Percentiles rank a stretch among this genome's conserved stretches.
Conservation (phyloP, 2,888 invertebrate genomes). For the Calliphora vomitoria region DNA sequence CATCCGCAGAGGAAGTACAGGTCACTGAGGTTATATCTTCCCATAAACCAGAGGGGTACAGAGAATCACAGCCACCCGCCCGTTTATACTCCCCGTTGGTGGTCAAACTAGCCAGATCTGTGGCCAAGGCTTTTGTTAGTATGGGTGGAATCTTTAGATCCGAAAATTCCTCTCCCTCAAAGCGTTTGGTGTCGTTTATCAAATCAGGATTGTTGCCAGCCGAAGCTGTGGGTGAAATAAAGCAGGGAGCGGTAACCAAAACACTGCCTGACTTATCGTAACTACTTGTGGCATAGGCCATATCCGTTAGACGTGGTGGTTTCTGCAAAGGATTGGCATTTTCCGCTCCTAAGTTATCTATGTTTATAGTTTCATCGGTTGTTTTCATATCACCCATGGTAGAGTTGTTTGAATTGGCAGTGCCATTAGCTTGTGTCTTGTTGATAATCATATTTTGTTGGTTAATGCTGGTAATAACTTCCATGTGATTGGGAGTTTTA, state of each 20-base stretch:
- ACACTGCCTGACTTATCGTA: slow-evolving; percentile 89
- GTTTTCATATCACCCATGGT: slow-evolving; percentile 83
- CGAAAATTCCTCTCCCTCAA: slow-evolving; percentile 86
- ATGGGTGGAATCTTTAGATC: slow-evolving; percentile 81
- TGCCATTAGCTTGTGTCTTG: slow-evolving; percentile 84
- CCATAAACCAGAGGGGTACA: slow-evolving; percentile 93
- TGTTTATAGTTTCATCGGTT: slow-evolving; percentile 46
- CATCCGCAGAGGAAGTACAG: slow-evolving; percentile 81
- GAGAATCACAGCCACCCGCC: slow-evolving; percentile 89
- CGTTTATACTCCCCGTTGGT: slow-evolving; percentile 91
- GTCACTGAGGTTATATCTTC: slow-evolving; percentile 84
- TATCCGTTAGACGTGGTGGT: slow-evolving; percentile 89
- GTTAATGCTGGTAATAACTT: slow-evolving; percentile 89
- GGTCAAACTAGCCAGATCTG: slow-evolving; percentile 84
- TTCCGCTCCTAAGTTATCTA: slow-evolving; percentile 72
- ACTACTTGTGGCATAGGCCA: slow-evolving; percentile 89
- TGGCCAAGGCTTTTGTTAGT: slow-evolving; percentile 85
- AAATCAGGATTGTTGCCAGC: slow-evolving; percentile 93
- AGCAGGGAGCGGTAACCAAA: slow-evolving; percentile 88
- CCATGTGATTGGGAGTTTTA: slow-evolving; percentile 91
- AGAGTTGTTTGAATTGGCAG: background rate
- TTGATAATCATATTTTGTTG: slow-evolving; percentile 85
- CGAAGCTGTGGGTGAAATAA: slow-evolving; percentile 90
- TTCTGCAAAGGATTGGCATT: slow-evolving; percentile 89
- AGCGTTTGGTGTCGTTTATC: slow-evolving; percentile 92